These are phyloP conservation scores for Microcebus ravelobensis DNA, from an alignment of 2,113 vertebrate genomes.

Conservation along the genomic window DNA sequence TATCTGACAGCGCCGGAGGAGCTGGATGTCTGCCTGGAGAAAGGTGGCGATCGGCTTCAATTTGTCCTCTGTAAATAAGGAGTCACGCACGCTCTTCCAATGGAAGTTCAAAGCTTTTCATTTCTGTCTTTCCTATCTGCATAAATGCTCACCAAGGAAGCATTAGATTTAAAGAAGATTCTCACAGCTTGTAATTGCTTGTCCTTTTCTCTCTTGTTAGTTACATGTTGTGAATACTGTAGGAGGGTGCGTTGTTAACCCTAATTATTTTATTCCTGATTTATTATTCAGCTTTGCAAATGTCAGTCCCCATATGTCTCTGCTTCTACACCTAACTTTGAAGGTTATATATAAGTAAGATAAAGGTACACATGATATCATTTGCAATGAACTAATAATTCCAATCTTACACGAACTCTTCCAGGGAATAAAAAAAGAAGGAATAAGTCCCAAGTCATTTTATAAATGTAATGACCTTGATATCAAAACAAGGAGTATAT, in stretches of 20 bases:
- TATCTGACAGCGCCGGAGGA: background rate
- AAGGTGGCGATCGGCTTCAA: slow-evolving; percentile 55
- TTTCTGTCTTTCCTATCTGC: slow-evolving; percentile 45
- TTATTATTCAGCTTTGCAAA: slow-evolving; percentile 63
- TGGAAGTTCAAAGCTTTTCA: slow-evolving; percentile 48
- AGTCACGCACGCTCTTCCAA: slow-evolving; percentile 41
- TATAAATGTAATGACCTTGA: background rate
- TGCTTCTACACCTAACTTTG: slow-evolving; percentile 17
- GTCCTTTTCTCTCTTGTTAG: slow-evolving; percentile 43
- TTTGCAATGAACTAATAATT: slow-evolving; percentile 29
- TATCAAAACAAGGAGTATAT: background rate
- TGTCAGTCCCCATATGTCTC: background rate
- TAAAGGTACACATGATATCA: slow-evolving; percentile 22
- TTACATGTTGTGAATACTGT: slow-evolving; percentile 19
- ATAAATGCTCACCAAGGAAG: slow-evolving; percentile 51
- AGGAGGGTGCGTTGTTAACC: slow-evolving; percentile 33
- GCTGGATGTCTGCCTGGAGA: background rate
- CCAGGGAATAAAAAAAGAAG: background rate
- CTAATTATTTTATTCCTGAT: slow-evolving; percentile 50
- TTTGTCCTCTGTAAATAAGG: slow-evolving; percentile 59
- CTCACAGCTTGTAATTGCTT: slow-evolving; percentile 48
- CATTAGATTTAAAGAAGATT: slow-evolving; percentile 39
- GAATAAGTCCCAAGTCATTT: background rate
- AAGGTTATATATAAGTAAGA: slow-evolving; percentile 56
- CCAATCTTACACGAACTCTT: background rate